Evolutionary conservation across 1,140 invertebrate genomes (phyloP), one percentile per base, ranked within the genome.

Genomic region (Drosophila albomicans): DNA sequence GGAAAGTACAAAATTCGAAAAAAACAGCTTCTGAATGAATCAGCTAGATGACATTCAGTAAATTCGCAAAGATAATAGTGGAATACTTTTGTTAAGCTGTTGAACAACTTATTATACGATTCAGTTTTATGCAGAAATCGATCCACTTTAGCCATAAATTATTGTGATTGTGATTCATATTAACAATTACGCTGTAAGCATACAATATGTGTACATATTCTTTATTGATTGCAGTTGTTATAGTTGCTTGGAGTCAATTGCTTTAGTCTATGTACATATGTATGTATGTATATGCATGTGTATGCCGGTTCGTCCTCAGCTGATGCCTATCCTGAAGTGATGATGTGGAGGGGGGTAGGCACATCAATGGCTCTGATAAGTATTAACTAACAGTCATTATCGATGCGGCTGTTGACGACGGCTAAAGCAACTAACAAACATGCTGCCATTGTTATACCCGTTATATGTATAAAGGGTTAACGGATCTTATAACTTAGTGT

Each of bases 301-400:
- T 4, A 43, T 43, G 5, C 0, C n/a, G 41, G 41, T 43, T 13
- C n/a, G 54, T 43, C 45, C 48, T 54, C 56, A 68, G 64, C 64
- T 73, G 64, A 45, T 73, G 46, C 16, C 30, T 56, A 25, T 32
- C 10, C 35, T 38, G 6, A 38, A 10, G 20, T 8, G 8, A 5
- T 11, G 54, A 0, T 20, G 68, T 49, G 11, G 43, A 1, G 15
- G 46, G 7, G 8, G 30, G 5, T n/a, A 6, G 20, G 62, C 32
- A 3, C 20, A 25, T 25, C 20, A 52, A 46, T 52, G 38, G 35
- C 43, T 32, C 11, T 75, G 66, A 75, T 75, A 75, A 75, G 45
- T 63, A 69, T 75, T 57, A 75, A 69, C 66, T 63, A 63, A 69
- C 72, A 49, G 49, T 62, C 58, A 70, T 75, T 70, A 75, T 75